A percentile compares a stretch with the other conserved stretches of the same genome.
Evolutionary conservation across 1,140 invertebrate species (phyloP).

Genomic region (Lordiphosa mommai): DNA sequence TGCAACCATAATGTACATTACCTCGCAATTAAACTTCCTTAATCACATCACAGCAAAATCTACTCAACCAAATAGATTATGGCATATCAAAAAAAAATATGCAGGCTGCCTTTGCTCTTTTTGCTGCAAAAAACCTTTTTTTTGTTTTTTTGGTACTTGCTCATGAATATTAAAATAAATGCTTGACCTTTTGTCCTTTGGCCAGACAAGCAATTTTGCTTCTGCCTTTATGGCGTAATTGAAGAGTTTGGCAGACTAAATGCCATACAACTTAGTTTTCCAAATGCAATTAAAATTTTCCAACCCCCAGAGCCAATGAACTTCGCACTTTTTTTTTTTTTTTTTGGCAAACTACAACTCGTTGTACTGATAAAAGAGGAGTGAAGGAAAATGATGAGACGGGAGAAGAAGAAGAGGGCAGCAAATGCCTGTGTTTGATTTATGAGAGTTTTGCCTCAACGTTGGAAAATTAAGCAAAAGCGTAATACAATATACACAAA

Average conservation of each 20-base stretch:
- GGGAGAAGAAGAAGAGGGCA: conserved; percentile 1
- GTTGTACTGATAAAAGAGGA: conserved; percentile 7
- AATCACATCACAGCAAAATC: no score
- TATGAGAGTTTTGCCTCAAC: conserved; percentile 62
- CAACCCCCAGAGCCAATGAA: conserved; percentile 53
- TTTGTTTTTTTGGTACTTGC: conserved; percentile 21
- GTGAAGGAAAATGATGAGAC: not conserved
- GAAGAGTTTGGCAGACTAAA: conserved; percentile 53
- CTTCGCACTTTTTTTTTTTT: conserved; percentile 33
- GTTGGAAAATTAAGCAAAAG: conserved; percentile 59
- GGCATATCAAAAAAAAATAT: no score
- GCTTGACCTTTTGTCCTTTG: conserved; percentile 58
- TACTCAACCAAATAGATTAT: no score
- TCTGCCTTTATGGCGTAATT: conserved; percentile 28
- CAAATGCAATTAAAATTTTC: conserved; percentile 73
- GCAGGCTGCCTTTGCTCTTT: not conserved
- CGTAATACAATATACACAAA: conserved; percentile 64
- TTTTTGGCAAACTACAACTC: not conserved
- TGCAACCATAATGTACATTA: no score
- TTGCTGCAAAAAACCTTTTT: not conserved
- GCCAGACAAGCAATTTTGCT: conserved; percentile 19
- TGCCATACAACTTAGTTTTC: conserved; percentile 47
- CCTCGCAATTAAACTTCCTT: not conserved
- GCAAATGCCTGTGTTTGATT: conserved; percentile 62
- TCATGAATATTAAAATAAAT: conserved; percentile 66